phyloP scores from a whole-genome alignment of 2,113 vertebrate genomes.

The Cololabis saira region DNA sequence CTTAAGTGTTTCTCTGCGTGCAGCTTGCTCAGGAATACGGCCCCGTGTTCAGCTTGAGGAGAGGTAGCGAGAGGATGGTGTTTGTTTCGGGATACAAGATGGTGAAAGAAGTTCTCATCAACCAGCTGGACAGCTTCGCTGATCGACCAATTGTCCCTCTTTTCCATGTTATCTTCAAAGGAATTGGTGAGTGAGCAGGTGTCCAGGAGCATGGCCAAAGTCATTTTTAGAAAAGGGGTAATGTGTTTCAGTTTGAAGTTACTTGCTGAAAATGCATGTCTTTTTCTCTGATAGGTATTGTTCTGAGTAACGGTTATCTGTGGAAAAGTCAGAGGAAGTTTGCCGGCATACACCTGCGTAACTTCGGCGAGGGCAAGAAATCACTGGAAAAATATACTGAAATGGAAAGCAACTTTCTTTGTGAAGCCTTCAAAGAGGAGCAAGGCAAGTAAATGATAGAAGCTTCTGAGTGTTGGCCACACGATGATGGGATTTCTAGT shows the following conservation, averaged over 20 bases:
- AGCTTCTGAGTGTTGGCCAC: background rate
- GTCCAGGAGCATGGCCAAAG: no score
- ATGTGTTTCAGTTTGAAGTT: no score
- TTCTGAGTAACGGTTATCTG: slow-evolving; percentile 73
- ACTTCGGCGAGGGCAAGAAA: slow-evolving; percentile 84
- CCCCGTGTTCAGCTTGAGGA: slow-evolving; percentile 64
- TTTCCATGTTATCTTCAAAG: slow-evolving; percentile 64
- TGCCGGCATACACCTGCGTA: slow-evolving; percentile 77
- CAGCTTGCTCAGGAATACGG: slow-evolving; percentile 82
- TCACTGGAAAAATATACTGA: slow-evolving; percentile 80
- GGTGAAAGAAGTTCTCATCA: slow-evolving; percentile 85
- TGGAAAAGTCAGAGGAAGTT: slow-evolving; percentile 88
- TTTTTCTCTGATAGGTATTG: slow-evolving; percentile 65
- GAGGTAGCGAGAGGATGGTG: slow-evolving; percentile 62
- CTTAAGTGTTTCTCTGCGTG: background rate
- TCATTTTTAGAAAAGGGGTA: no score
- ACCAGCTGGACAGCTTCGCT: slow-evolving; percentile 78
- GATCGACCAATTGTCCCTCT: slow-evolving; percentile 72
- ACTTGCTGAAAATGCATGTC: no score
- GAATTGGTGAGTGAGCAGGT: slow-evolving; percentile 70
- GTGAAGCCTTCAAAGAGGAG: slow-evolving; percentile 81
- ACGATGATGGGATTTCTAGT: background rate
- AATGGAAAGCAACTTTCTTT: slow-evolving; percentile 80
- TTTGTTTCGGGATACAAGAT: slow-evolving; percentile 78
- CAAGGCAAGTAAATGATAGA: slow-evolving; percentile 71